These are phyloP conservation scores for Melanargia galathea DNA, from an alignment of 2,888 invertebrate species.

Conservation along the genomic window DNA sequence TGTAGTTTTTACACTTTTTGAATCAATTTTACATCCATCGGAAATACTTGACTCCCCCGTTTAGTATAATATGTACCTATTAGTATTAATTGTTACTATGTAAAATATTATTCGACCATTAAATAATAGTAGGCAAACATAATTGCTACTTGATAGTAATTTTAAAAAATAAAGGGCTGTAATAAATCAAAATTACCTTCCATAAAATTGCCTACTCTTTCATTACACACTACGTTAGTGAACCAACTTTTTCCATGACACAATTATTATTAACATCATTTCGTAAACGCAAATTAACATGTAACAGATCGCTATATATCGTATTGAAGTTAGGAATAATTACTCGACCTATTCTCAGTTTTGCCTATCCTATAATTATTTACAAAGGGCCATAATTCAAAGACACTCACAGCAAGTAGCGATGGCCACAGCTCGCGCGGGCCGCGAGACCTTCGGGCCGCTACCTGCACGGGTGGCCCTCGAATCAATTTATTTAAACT, in stretches of 20 bases:
- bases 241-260: slow-evolving; percentile 21
- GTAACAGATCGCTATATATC: slow-evolving; percentile 2
- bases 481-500: slow-evolving; percentile 77
- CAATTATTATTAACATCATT: slow-evolving; percentile 5
- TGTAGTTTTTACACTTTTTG: too few relatives aligned
- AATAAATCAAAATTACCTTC: slow-evolving; percentile 11
- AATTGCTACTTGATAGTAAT: not conserved
- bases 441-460: slow-evolving; percentile 50
- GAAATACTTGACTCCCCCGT: too few relatives aligned
- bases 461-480: slow-evolving; percentile 61
- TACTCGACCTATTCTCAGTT: not conserved
- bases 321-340: slow-evolving; percentile 9
- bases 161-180: not conserved
- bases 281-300: slow-evolving; percentile 11
- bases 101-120: too few relatives aligned
- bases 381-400: slow-evolving; percentile 11
- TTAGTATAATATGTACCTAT: too few relatives aligned
- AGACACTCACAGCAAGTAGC: not conserved
- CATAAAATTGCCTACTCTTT: not conserved
- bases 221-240: not conserved
- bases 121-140: not conserved
- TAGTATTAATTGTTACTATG: too few relatives aligned
- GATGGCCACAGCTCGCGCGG: slow-evolving; percentile 20
- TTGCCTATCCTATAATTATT: slow-evolving; percentile 8
- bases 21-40: too few relatives aligned